Evolutionary conservation across 2,888 invertebrate species (phyloP).

Genomic region (Melanchra persicariae): DNA sequence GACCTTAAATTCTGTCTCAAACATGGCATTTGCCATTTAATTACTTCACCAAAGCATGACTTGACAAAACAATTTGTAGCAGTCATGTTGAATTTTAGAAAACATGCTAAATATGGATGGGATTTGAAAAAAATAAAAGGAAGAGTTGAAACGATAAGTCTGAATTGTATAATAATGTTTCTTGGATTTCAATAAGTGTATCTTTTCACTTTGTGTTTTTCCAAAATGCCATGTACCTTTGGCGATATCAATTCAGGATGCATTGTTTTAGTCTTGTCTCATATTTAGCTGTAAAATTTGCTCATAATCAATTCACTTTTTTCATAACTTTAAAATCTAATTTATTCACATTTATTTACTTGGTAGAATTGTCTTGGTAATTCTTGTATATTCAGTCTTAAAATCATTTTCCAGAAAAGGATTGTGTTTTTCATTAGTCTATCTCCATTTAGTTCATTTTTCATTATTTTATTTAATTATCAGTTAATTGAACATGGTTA

Average conservation of each 20-base stretch:
- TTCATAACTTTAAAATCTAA: too few species aligned
- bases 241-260: neutral
- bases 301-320: neutral
- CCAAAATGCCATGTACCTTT: too few species aligned
- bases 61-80: slow-evolving; percentile 36
- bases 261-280: neutral
- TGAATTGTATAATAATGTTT: neutral
- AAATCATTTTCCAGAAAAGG: neutral
- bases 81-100: slow-evolving; percentile 52
- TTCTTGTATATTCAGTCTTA: neutral
- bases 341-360: neutral
- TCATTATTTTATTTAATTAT: too few species aligned
- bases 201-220: neutral
- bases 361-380: too few species aligned
- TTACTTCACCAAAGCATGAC: slow-evolving; percentile 30
- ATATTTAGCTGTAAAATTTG: neutral
- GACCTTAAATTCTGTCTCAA: slow-evolving; percentile 27
- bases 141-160: neutral
- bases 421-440: too few species aligned
- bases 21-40: slow-evolving; percentile 39
- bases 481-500: too few species aligned
- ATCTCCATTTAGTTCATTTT: too few species aligned
- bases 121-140: neutral
- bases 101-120: neutral
- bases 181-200: neutral